Evolutionary conservation across 92 coral and sea anemone species (phyloP).

Genomic region (Blastomussa wellsi): DNA sequence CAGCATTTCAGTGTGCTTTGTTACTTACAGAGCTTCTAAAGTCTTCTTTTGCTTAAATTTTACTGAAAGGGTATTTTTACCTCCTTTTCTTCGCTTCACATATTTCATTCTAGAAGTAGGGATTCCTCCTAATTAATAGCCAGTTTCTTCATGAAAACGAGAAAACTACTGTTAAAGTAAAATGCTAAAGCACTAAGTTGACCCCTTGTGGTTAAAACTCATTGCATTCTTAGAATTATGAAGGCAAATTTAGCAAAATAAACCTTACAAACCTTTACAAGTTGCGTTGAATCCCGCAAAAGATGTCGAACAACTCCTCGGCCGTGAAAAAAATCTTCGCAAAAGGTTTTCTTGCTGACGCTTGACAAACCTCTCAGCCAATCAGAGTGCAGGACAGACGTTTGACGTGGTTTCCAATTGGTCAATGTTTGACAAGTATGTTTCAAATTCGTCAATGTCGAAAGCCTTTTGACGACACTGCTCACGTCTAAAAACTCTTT

Average conservation of each 20-base stretch:
- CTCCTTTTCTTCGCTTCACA: slow-evolving; percentile 22
- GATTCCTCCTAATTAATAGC: slow-evolving; percentile 15
- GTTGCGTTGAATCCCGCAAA: slow-evolving; percentile 10
- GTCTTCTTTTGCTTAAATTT: not conserved
- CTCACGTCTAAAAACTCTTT: slow-evolving; percentile 24
- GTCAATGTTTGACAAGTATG: slow-evolving; percentile 57
- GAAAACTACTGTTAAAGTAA: not conserved
- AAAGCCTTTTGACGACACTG: slow-evolving; percentile 53
- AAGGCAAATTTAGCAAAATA: not conserved
- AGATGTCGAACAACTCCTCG: slow-evolving; percentile 17
- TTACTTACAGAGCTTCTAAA: slow-evolving; percentile 8
- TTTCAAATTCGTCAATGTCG: slow-evolving; percentile 61
- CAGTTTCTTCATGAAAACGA: not conserved
- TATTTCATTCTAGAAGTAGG: slow-evolving; percentile 47
- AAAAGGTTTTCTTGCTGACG: slow-evolving; percentile 47
- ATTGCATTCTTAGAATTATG: not conserved
- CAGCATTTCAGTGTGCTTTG: not conserved
- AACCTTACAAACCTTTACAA: slow-evolving; percentile 21
- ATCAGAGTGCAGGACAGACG: slow-evolving; percentile 43
- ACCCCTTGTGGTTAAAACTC: not conserved
- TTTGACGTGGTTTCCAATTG: slow-evolving; percentile 61
- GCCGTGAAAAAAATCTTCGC: not conserved
- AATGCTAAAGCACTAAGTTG: not conserved
- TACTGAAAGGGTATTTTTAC: not conserved
- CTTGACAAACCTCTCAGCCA: slow-evolving; percentile 48